A percentile compares a stretch with the other conserved stretches of the same genome.
phyloP scores from a whole-genome alignment of 2,888 invertebrate species.

The Timema cristinae region DNA sequence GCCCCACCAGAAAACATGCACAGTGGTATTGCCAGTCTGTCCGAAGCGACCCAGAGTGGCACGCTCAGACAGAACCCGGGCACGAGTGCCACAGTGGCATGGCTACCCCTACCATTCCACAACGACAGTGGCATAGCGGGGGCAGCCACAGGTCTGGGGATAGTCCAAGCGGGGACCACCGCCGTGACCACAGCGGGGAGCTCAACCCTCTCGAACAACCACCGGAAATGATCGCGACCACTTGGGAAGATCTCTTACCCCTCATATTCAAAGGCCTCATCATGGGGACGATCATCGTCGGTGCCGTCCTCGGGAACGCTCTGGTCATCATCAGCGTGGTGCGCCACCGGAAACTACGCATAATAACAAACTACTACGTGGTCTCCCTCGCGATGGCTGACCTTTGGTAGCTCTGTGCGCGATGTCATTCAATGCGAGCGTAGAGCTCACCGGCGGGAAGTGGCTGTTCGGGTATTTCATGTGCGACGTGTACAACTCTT shows the following conservation, averaged over 20 bases:
- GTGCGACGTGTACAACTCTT: conserved; percentile 93
- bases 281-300: conserved; percentile 82
- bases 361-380: conserved; percentile 93
- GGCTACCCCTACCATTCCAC: too few relatives aligned
- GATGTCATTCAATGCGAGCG: conserved; percentile 88
- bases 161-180: neutral
- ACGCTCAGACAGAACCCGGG: too few relatives aligned
- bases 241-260: conserved; percentile 18
- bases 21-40: conserved; percentile 8
- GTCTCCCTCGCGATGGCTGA: conserved; percentile 93
- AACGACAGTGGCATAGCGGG: too few relatives aligned
- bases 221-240: neutral
- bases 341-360: conserved; percentile 73
- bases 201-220: neutral
- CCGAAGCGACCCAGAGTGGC: neutral
- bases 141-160: neutral
- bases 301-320: conserved; percentile 88
- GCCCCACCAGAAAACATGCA: neutral
- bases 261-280: conserved; percentile 59
- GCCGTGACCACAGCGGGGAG: neutral
- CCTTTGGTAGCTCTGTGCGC: conserved; percentile 87
- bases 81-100: too few relatives aligned
- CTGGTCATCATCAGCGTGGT: conserved; percentile 83
- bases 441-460: conserved; percentile 73
- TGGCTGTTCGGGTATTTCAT: conserved; percentile 88